Evolutionary conservation across 2,113 vertebrate genomes (phyloP), one percentile per base, ranked within the genome.

Genomic region (Callopanchax toddi): DNA sequence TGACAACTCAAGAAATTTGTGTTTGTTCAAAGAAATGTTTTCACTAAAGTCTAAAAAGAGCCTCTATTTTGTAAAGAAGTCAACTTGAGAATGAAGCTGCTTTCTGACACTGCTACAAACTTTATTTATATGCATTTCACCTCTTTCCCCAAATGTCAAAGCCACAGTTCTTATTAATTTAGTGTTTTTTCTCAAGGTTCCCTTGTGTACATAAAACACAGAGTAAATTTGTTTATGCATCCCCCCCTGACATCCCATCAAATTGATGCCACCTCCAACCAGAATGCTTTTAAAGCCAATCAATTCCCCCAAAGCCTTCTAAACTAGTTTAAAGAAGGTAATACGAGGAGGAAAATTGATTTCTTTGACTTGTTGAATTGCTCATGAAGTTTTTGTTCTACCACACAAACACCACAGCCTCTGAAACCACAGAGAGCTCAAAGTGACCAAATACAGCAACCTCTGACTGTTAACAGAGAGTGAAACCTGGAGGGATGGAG

Each of bases 201-300:
- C 26, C 50, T 49, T 72, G 65, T 76, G 79, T 76, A 63, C 71
- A 68, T 39, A 56, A 42, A 76, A 72, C 56, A 81, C 72, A 55
- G 34, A 63, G 26, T 39, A 53, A 11, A 67, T 72, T 7, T 12
- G 48, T 69, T 74, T 39, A 52, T 34, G 3, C 18, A 20, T 60
- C 67, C 59, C 51, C n/a, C 21, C 50, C 59, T 63, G 74, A 42
- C 46, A 66, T 29, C 22, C 61, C 61, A 50, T 83, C 48, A 67
- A 37, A 77, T 71, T 60, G 56, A 74, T 56, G 60, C 59, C 43
- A 11, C 63, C 52, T 37, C 45, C 72, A 78, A 78, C 54, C 67
- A 62, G 49, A 22, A 64, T 58, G 45, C 40, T 21, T 73, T 43
- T 15, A 44, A 73, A 69, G 78, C 58, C 50, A 77, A 77, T 75